phyloP scores from a whole-genome alignment of 2,797 vertebrate species.

The Eurystomus glaucurus region DNA sequence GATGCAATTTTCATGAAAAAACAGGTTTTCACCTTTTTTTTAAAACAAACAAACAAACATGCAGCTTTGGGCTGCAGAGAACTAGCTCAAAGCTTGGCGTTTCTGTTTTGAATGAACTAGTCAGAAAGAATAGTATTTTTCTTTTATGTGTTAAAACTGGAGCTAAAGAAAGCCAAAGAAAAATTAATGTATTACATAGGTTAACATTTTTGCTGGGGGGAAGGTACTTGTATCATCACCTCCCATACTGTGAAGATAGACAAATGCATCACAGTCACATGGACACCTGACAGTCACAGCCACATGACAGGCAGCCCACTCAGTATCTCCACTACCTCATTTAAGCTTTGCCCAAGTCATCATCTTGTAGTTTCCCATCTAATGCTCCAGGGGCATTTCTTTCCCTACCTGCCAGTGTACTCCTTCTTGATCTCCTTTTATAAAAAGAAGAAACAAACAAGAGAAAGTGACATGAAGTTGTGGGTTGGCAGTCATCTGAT shows the following conservation, averaged over 20 bases:
- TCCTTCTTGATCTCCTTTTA: not conserved
- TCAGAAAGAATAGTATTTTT: not conserved
- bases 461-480: not conserved
- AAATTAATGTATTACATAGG: not conserved
- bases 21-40: not conserved
- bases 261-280: not conserved
- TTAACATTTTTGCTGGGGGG: not conserved
- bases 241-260: not conserved
- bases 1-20: not conserved
- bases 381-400: not conserved
- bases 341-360: not conserved
- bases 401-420: not conserved
- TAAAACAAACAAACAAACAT: too few relatives aligned
- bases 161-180: not conserved
- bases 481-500: not conserved
- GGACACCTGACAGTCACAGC: not conserved
- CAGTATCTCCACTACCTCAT: not conserved
- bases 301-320: not conserved
- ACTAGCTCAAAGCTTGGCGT: not conserved
- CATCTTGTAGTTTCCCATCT: not conserved
- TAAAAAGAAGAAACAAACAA: too few relatives aligned
- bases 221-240: not conserved
- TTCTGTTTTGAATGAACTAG: not conserved
- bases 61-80: not conserved
- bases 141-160: not conserved